Evolutionary conservation across 2,888 invertebrate genomes (phyloP), one percentile per base, ranked within the genome.

Genomic region (Drosophila barbarae): DNA sequence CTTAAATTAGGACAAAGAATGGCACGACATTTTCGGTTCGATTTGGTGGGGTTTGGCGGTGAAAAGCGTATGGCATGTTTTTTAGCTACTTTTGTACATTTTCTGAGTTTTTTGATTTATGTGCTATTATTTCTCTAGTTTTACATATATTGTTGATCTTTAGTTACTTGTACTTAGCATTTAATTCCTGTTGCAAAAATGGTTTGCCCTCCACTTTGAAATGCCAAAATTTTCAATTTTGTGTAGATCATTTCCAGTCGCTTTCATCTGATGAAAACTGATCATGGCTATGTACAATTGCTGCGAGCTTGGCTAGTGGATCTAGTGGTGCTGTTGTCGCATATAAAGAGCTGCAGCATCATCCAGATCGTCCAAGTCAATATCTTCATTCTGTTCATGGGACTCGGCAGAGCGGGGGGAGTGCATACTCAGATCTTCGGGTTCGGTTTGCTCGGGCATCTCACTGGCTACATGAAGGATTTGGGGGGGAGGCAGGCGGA

Each of bases 391-490:
- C 52, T 73, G 72, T 1, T 73, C 85, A 12, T 74, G 73, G 32
- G 80, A 81, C 6, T 76, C 89, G 1, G 82, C 71, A n/a, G 90
- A 87, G 52, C 87, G 86, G 1, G 89, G 87, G 60, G 88, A 86
- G 47, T 91, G 92, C 92, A 96, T 93, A 57, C 96, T 96, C 71
- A 97, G 91, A 88, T 97, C 97, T 88, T 97, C 96, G 8, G 97
- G 97, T 88, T 96, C 96, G 3, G 96, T 96, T 90, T 97, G 97
- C 88, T 95, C 96, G 18, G 96, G 96, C 49, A 92, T 87, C 34
- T 85, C 86, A 66, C 74, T 86, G 60, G 85, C 69, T 46, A 87
- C 82, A 60, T 87, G 90, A 72, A 87, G 80, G 59, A 89, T 87
- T 39, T 90, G 90, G 5, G 90, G 88, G 13, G 89, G 88, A 9